phyloP scores from a whole-genome alignment of 2,888 invertebrate genomes.

The Acanthoscelides obtectus region DNA sequence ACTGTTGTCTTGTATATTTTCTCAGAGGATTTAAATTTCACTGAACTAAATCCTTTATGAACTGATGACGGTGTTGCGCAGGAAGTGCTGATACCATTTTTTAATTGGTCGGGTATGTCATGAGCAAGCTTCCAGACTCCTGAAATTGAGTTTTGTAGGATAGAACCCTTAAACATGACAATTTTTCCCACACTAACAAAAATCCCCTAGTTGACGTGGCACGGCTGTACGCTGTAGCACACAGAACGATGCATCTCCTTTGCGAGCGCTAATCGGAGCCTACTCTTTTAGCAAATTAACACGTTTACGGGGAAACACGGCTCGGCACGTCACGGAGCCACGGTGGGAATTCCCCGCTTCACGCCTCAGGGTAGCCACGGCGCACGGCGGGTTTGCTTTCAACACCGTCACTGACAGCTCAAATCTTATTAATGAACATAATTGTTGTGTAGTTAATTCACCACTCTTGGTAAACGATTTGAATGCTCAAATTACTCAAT shows the following conservation, averaged over 20 bases:
- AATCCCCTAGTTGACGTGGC: background rate
- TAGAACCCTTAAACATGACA: background rate
- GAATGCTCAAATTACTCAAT: no score
- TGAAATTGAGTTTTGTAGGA: no score
- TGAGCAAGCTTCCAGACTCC: no score
- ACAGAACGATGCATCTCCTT: background rate
- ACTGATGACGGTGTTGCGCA: no score
- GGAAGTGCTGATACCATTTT: no score
- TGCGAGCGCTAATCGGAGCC: background rate
- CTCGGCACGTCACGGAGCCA: background rate
- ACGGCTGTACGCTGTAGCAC: background rate
- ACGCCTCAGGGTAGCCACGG: background rate
- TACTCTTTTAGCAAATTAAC: background rate
- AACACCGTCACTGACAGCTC: background rate
- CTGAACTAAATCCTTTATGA: no score
- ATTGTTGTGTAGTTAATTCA: background rate
- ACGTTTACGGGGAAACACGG: background rate
- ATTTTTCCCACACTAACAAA: background rate
- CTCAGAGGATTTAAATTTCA: no score
- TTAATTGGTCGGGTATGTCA: no score
- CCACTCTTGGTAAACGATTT: no score
- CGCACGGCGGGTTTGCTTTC: background rate
- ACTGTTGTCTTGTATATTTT: no score
- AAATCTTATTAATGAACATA: background rate
- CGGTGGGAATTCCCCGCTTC: background rate